Percentiles rank a stretch among this genome's conserved stretches.
Conservation (phyloP, 2,113 vertebrate species). For the Callipepla squamata region DNA sequence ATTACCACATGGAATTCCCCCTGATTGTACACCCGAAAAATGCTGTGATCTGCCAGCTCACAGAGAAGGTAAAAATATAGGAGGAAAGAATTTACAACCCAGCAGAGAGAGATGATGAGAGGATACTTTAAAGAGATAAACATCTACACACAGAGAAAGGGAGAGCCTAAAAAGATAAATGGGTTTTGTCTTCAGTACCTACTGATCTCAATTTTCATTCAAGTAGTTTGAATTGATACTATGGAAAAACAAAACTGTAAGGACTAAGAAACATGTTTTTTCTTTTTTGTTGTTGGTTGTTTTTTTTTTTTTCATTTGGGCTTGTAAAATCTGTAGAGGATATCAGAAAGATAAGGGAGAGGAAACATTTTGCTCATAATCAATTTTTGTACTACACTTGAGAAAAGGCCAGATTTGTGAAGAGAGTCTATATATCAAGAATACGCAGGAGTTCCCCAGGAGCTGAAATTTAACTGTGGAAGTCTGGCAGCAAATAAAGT, state of each 20-base stretch:
- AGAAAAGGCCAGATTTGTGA: not conserved
- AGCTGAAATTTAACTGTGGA: constrained; percentile 44
- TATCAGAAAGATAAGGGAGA: not conserved
- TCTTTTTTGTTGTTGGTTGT: not conserved
- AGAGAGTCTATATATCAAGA: not conserved
- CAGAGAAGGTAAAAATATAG: not conserved
- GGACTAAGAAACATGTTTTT: not conserved
- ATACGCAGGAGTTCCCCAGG: not conserved
- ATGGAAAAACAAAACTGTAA: not conserved
- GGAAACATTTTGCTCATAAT: not conserved
- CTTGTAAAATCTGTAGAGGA: not conserved
- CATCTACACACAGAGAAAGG: fast-evolving
- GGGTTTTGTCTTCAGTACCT: not conserved
- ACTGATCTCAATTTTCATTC: not conserved
- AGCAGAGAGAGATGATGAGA: not conserved
- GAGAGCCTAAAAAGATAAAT: not conserved
- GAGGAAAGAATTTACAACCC: not conserved
- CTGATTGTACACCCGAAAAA: not conserved
- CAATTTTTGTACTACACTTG: not conserved
- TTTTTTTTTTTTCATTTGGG: not conserved
- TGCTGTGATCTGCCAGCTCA: not conserved
- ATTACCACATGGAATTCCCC: not conserved
- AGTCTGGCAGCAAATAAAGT: constrained; percentile 42
- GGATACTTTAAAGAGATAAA: not conserved
- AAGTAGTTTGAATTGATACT: not conserved